Conservation (phyloP, 2,113 vertebrate genomes). For the Macroglossus sobrinus region DNA sequence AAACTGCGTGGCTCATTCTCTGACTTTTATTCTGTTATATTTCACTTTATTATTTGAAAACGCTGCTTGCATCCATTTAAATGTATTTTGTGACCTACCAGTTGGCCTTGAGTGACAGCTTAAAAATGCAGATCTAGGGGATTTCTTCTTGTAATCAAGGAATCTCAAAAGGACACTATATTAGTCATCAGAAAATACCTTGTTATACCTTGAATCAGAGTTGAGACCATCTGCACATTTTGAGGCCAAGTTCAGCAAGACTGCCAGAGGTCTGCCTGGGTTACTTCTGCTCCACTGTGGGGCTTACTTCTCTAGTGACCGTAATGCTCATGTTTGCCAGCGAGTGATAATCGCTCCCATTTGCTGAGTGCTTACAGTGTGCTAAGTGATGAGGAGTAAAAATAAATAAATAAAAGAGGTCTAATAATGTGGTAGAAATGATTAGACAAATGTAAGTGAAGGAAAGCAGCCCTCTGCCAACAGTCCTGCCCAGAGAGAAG, state of each 20-base stretch:
- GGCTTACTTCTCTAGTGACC: neutral
- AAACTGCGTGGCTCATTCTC: neutral
- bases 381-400: neutral
- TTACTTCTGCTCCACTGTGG: neutral
- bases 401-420: neutral
- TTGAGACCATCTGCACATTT: rapidly evolving
- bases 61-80: neutral
- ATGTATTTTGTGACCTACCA: neutral
- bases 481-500: neutral
- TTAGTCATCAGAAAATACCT: neutral
- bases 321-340: neutral
- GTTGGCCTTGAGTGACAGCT: neutral
- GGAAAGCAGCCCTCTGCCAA: neutral
- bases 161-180: neutral
- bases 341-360: neutral
- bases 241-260: neutral
- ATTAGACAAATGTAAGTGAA: neutral
- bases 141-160: neutral
- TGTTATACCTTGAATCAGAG: neutral
- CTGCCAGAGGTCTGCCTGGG: rapidly evolving
- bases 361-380: neutral
- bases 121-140: neutral
- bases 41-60: neutral
- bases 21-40: neutral
- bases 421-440: neutral